Evolutionary conservation across 2,113 vertebrate genomes (phyloP).

Genomic region (Tauraco erythrolophus): DNA sequence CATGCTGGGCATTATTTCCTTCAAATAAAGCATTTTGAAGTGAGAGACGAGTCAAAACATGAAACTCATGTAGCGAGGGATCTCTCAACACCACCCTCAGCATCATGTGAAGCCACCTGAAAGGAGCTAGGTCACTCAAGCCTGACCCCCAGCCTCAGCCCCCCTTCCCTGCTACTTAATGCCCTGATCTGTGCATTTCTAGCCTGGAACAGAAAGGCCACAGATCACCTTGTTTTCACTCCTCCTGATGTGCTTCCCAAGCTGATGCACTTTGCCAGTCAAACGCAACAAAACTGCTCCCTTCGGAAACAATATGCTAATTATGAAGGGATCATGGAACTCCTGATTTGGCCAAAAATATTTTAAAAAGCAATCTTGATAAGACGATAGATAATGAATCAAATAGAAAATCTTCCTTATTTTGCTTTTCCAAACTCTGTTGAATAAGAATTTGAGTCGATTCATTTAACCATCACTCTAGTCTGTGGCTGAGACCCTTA

Average conservation of each 20-base stretch:
- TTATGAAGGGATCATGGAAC: neutral
- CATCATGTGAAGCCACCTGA: neutral
- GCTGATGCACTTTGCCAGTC: neutral
- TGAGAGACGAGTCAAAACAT: rapidly evolving
- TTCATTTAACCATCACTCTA: neutral
- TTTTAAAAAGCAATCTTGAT: neutral
- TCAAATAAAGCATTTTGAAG: neutral
- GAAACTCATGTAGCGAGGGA: rapidly evolving
- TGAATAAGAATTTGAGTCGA: neutral
- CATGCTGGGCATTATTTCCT: too few species aligned
- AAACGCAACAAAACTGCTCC: neutral
- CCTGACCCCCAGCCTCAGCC: neutral
- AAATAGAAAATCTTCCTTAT: neutral
- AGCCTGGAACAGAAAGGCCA: neutral
- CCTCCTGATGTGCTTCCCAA: neutral
- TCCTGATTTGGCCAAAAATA: neutral
- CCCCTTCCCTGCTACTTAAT: neutral
- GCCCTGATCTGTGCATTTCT: neutral
- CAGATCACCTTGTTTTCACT: neutral
- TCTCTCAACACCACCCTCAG: neutral
- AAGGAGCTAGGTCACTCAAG: neutral
- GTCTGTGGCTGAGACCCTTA: neutral
- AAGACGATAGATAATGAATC: neutral
- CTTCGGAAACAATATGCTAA: rapidly evolving
- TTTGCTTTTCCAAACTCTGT: neutral